These are phyloP conservation scores for Chaitophorus viminalis DNA, from an alignment of 2,888 invertebrate species.

Conservation along the genomic window DNA sequence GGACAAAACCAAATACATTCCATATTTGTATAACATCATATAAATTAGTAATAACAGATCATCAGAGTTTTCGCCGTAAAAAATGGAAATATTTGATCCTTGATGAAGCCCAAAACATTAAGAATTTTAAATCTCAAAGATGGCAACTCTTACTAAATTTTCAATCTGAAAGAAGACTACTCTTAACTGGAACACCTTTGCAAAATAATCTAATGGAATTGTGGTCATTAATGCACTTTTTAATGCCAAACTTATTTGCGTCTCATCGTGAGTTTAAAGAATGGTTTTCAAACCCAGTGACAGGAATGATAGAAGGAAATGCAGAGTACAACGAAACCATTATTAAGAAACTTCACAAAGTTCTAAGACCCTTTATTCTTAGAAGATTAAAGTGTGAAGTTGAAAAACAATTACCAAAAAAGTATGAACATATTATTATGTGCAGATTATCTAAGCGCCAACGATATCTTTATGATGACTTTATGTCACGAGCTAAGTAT, in stretches of 20 bases:
- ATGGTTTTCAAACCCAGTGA: slow-evolving; percentile 98
- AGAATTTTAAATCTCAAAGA: slow-evolving; percentile 98
- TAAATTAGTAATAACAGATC: slow-evolving; percentile 97
- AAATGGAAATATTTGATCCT: slow-evolving; percentile 98
- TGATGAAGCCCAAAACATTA: slow-evolving; percentile 99
- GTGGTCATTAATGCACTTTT: slow-evolving; percentile 98
- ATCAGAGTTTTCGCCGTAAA: slow-evolving; percentile 95
- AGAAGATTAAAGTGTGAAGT: slow-evolving; percentile 93
- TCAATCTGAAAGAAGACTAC: slow-evolving; percentile 87
- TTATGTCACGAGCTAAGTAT: slow-evolving; percentile 95
- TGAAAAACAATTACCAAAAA: slow-evolving; percentile 96
- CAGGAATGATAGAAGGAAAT: slow-evolving; percentile 94
- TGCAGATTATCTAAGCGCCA: slow-evolving; percentile 95
- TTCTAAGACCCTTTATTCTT: slow-evolving; percentile 90
- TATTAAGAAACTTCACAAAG: slow-evolving; percentile 90
- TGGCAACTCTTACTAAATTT: slow-evolving; percentile 98
- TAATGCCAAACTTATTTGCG: slow-evolving; percentile 97
- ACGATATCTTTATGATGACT: slow-evolving; percentile 97
- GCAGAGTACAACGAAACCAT: slow-evolving; percentile 90
- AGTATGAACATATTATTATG: slow-evolving; percentile 94
- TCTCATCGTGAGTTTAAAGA: slow-evolving; percentile 96
- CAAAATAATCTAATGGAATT: slow-evolving; percentile 97
- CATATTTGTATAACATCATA: slow-evolving; percentile 98
- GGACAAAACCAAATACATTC: slow-evolving; percentile 99
- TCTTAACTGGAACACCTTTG: slow-evolving; percentile 93